A percentile compares a stretch with the other conserved stretches of the same genome.
phyloP scores from a whole-genome alignment of 2,113 vertebrate genomes.

The Hippotragus niger region DNA sequence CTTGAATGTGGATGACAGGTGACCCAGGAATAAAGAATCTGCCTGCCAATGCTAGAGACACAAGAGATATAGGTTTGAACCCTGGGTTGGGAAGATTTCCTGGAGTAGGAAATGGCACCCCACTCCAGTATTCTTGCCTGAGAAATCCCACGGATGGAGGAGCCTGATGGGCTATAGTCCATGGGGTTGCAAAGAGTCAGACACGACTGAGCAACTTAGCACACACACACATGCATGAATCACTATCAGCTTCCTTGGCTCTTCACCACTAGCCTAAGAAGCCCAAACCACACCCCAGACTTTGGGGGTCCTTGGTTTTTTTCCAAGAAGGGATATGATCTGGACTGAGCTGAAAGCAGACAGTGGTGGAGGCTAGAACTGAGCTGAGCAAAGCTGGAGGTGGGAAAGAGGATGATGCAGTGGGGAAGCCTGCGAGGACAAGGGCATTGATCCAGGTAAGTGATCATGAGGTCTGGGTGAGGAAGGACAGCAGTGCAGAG shows the following conservation, averaged over 20 bases:
- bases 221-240: accelerated
- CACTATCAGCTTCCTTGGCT: neutral
- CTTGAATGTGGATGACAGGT: neutral
- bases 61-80: neutral
- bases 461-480: neutral
- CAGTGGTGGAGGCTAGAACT: neutral
- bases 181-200: neutral
- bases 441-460: neutral
- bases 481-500: neutral
- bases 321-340: neutral
- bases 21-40: neutral
- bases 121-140: neutral
- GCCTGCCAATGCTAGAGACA: neutral
- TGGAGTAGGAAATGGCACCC: neutral
- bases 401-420: too few species aligned
- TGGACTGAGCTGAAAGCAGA: neutral
- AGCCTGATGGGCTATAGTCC: neutral
- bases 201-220: neutral
- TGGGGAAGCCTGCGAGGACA: accelerated
- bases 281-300: accelerated
- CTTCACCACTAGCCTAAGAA: neutral
- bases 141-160: neutral
- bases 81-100: neutral
- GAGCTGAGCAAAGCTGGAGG: neutral
- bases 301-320: too few species aligned